Base-by-base conservation (phyloP, 2,888 invertebrate species). In the Eudemis profundana region DNA sequence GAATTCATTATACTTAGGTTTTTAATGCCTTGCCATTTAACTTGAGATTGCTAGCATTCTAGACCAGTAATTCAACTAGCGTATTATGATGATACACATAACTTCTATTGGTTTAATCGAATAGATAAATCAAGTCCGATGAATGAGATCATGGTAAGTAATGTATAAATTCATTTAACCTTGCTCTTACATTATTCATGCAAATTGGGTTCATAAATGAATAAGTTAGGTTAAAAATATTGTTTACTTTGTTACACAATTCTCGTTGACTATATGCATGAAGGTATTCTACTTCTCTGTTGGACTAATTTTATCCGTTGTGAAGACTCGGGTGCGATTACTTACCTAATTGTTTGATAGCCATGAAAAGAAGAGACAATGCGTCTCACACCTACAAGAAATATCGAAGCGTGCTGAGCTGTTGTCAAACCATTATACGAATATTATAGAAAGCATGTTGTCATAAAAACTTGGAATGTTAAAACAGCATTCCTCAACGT, bases 151-250 rank as follows among this genome's bases (percentile, higher is more conserved):
- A 54, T 15, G 66, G 61, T 49, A 50, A 66, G 46, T 54, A 51
- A 51, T 51, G 51, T 66, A 68, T 60, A 78, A 82, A 85, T 86
- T 83, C 73, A 78, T 82, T 77, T 74, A 84, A 80, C 86, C 87
- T 86, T 86, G 86, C 72, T 76, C 72, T 76, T 75, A 79, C 80
- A 84, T 82, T 78, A 80, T 82, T 83, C 81, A 77, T 63, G 56
- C 36, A 82, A 79, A 46, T 62, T 36, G 38, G 54, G 53, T 19
- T 38, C 5, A 62, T 54, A 54, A 46, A 54, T 54, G 46, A 61
- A 61, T 61, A 61, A 4, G 47, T 46, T 59, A 27, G 21, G 19
- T 44, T 17, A 61, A 53, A 61, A 65, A 59, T 44, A 42, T 67
- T 68, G 68, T 66, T 68, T 50, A 56, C 54, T 44, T 56, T 56